phyloP scores from a whole-genome alignment of 2,797 vertebrate genomes.

The Tinamus major region DNA sequence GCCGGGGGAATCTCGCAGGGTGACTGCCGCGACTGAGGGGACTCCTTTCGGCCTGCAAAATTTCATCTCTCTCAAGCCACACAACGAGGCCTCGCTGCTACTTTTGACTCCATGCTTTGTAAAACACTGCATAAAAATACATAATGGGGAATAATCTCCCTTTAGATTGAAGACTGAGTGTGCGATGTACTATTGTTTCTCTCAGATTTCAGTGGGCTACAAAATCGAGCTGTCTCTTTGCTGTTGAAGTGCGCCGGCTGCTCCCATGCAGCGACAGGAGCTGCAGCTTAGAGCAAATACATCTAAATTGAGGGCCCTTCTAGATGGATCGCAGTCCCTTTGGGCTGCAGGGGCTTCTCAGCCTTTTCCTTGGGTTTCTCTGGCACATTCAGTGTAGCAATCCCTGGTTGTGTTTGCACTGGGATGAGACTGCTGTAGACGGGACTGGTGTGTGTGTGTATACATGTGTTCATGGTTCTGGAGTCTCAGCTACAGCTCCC shows the following conservation, averaged over 20 bases:
- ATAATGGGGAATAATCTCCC: background rate
- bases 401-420: background rate
- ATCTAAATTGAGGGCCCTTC: too few species aligned
- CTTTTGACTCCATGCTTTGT: background rate
- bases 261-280: too few species aligned
- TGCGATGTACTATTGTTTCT: too few species aligned
- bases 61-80: background rate
- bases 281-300: too few species aligned
- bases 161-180: background rate
- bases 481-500: background rate
- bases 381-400: constrained; percentile 43
- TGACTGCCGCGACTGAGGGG: background rate
- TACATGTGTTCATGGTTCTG: background rate
- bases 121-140: background rate
- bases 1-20: too few species aligned
- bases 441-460: constrained; percentile 6
- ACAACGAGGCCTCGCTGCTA: background rate
- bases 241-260: too few species aligned
- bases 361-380: too few species aligned
- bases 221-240: too few species aligned
- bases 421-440: background rate
- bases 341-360: too few species aligned
- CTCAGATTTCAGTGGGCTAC: too few species aligned
- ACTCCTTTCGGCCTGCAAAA: too few species aligned
- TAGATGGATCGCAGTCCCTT: too few species aligned